Base-by-base conservation (phyloP, 2,113 vertebrate genomes). In the Eudyptes chrysolophus region DNA sequence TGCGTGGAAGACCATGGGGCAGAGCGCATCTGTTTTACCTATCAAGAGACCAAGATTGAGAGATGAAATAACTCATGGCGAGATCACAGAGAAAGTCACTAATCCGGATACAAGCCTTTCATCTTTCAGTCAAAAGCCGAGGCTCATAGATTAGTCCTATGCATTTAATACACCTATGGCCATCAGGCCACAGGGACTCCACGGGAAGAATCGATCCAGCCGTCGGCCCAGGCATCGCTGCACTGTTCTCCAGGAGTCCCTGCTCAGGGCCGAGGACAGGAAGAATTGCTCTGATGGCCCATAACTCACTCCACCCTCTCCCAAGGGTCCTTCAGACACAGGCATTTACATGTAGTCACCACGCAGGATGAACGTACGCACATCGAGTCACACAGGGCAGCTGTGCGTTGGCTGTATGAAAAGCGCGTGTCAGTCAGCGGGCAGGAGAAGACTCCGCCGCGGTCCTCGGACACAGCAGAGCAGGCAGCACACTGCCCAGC, bases 401-500 rank as follows among this genome's bases (percentile, higher is more conserved):
- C 60, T 19, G 38, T 9, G 34, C 34, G 27, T 2, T 17, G 64
- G 70, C 55, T 44, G 27, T 3, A 10, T 2, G 11, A 46, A 21
- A 58, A 27, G 16, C 0, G 8, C 11, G 3, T 6, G 0, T 21
- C 51, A 34, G 48, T 8, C 65, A n/a, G 7, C 0, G 3, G 55
- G 51, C 60, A 54, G 36, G 11, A 64, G 80, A 46, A 40, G 21
- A 9, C 18, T 12, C 60, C n/a, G 29, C 12, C 40, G 0, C 0
- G 0, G 26, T 6, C 38, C 52, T 48, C 65, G 34, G 30, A 24
- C 20, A 15, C 7, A 24, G 60, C 42, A 6, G 44, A 54, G 32
- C 24, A 6, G 52, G 19, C 42, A 76, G 71, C 46, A 46, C 42
- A 18, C 17, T 17, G 42, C 9, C 46, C 81, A 52, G 61, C 46